phyloP scores from a whole-genome alignment of 2,113 vertebrate genomes.

The Grallaria varia region DNA sequence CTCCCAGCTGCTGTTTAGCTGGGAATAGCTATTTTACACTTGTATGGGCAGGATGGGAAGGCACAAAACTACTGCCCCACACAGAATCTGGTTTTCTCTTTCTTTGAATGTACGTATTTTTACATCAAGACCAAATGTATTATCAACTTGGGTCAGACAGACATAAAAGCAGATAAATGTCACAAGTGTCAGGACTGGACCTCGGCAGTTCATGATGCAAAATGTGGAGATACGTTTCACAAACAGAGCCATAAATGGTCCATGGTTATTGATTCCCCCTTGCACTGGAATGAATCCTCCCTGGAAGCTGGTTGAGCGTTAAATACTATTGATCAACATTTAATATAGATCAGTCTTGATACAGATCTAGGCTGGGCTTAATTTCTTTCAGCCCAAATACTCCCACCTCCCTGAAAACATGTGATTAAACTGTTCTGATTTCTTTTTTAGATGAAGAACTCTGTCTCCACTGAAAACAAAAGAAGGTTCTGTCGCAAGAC shows the following conservation, averaged over 20 bases:
- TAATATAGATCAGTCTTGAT: background rate
- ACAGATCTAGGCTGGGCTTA: background rate
- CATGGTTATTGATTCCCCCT: background rate
- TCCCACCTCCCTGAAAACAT: slow-evolving; percentile 32
- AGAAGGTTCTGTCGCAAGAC: slow-evolving; percentile 40
- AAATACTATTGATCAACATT: background rate
- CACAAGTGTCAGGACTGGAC: background rate
- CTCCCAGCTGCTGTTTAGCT: background rate
- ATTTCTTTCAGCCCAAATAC: background rate
- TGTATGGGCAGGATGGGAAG: background rate
- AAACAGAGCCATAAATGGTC: background rate
- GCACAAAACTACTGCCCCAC: background rate
- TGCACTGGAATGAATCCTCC: background rate
- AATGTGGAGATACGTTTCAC: background rate
- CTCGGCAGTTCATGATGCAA: background rate
- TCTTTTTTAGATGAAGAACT: slow-evolving; percentile 59
- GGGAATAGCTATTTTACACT: background rate
- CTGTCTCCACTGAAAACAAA: slow-evolving; percentile 36
- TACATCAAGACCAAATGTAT: background rate
- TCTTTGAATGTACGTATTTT: background rate
- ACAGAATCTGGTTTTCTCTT: background rate
- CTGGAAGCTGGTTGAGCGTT: background rate
- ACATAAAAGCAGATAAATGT: background rate
- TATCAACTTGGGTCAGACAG: background rate
- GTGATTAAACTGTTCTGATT: slow-evolving; percentile 54